Evolutionary conservation across 2,888 invertebrate genomes (phyloP).

Genomic region (Platerodrilus igneus): DNA sequence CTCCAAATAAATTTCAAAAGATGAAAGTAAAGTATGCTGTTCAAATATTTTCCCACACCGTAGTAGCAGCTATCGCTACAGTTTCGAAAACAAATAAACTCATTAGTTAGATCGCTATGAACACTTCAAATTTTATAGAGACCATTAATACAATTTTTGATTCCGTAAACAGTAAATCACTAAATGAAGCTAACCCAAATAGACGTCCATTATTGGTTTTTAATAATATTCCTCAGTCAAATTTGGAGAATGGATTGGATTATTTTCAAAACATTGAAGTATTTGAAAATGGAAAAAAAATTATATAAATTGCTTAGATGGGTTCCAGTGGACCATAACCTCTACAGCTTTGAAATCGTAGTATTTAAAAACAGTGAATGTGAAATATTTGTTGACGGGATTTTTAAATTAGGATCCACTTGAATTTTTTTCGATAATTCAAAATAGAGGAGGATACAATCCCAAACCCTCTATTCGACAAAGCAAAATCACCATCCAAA

Average conservation of each 20-base stretch:
- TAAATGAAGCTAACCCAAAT: slow-evolving; percentile 1
- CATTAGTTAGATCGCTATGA: background rate
- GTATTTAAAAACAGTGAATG: slow-evolving; percentile 19
- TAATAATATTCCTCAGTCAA: slow-evolving; percentile 26
- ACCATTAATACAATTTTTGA: slow-evolving; percentile 13
- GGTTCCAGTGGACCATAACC: slow-evolving; percentile 28
- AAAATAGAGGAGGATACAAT: slow-evolving; percentile 28
- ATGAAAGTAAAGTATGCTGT: slow-evolving; percentile 15
- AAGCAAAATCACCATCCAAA: slow-evolving; percentile 21
- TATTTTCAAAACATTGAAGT: slow-evolving; percentile 20
- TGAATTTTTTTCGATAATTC: slow-evolving; percentile 28
- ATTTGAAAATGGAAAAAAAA: slow-evolving; percentile 14
- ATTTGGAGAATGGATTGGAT: slow-evolving; percentile 15
- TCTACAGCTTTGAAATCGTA: slow-evolving; percentile 26
- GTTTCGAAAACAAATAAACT: slow-evolving; percentile 5
- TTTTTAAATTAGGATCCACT: slow-evolving; percentile 29
- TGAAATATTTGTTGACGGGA: slow-evolving; percentile 15
- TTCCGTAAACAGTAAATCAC: slow-evolving; percentile 9
- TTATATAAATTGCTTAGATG: slow-evolving; percentile 29
- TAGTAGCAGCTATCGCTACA: slow-evolving; percentile 10
- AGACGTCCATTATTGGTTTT: slow-evolving; percentile 8
- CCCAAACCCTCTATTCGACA: slow-evolving; percentile 21
- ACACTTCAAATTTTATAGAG: slow-evolving; percentile 9
- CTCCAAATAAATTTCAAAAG: slow-evolving; percentile 17
- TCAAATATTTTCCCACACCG: slow-evolving; percentile 17